phyloP scores from a whole-genome alignment of 2,888 invertebrate species.

The Lycaena phlaeas region DNA sequence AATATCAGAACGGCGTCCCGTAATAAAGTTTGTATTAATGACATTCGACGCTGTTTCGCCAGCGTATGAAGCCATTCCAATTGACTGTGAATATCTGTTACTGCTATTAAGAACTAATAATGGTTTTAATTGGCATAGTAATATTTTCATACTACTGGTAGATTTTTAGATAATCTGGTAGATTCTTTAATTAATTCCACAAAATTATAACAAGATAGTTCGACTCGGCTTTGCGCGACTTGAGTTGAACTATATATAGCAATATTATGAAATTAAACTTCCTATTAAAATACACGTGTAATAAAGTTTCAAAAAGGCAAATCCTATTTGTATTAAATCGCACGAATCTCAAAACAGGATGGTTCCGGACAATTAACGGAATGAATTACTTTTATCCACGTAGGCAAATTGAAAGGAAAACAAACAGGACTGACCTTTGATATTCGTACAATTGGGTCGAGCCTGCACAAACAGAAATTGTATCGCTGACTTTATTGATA shows the following conservation, averaged over 20 bases:
- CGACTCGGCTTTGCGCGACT: no score
- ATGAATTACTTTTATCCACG: constrained; percentile 48
- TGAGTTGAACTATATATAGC: no score
- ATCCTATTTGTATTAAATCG: not conserved
- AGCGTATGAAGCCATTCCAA: constrained; percentile 3
- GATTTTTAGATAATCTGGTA: no score
- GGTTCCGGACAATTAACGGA: constrained; percentile 30
- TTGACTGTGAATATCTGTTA: constrained; percentile 5
- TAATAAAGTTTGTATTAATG: constrained; percentile 7
- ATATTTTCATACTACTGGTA: no score
- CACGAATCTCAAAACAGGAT: constrained; percentile 1
- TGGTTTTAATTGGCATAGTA: no score
- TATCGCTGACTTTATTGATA: constrained; percentile 38
- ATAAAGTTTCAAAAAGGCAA: no score
- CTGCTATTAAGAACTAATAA: no score
- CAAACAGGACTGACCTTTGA: constrained; percentile 59
- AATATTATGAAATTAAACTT: no score
- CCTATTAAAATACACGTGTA: no score
- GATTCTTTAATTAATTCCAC: no score
- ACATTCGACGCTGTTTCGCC: constrained; percentile 3
- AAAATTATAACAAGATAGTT: no score
- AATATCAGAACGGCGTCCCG: not conserved
- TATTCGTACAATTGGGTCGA: constrained; percentile 62
- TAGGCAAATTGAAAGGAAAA: constrained; percentile 56
- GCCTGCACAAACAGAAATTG: constrained; percentile 53